Percentiles rank a stretch among this genome's conserved stretches.
Conservation (phyloP, 2,797 vertebrate genomes). For the Apogon talboti region DNA sequence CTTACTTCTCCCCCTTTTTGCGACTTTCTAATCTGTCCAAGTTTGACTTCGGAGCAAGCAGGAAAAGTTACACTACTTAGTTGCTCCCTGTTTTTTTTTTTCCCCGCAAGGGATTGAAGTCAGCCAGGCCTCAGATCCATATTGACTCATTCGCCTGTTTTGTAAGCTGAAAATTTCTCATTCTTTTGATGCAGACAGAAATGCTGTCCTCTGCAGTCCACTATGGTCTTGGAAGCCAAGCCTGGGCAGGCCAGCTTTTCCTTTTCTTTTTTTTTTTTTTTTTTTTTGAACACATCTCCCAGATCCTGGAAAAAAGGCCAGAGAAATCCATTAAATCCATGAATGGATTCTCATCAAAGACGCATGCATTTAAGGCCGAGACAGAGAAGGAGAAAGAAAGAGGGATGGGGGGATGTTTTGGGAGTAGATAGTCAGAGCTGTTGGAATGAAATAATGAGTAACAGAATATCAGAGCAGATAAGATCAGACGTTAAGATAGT, state of each 20-base stretch:
- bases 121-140: slow-evolving; percentile 74
- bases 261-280: slow-evolving; percentile 23
- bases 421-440: slow-evolving; percentile 62
- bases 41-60: slow-evolving; percentile 64
- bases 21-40: slow-evolving; percentile 74
- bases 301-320: slow-evolving; percentile 79
- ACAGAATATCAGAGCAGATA: slow-evolving; percentile 81
- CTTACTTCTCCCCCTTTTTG: slow-evolving; percentile 40
- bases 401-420: slow-evolving; percentile 56
- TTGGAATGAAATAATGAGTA: slow-evolving; percentile 84
- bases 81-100: slow-evolving; percentile 42
- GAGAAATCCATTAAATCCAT: slow-evolving; percentile 88
- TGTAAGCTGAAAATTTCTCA: slow-evolving; percentile 78
- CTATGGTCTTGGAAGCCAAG: slow-evolving; percentile 69
- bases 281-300: slow-evolving; percentile 72
- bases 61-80: slow-evolving; percentile 62
- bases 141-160: slow-evolving; percentile 78
- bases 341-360: slow-evolving; percentile 87
- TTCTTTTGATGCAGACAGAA: slow-evolving; percentile 82
- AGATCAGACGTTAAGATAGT: slow-evolving; percentile 77
- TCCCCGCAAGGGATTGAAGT: slow-evolving; percentile 69
- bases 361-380: slow-evolving; percentile 70
- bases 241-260: slow-evolving; percentile 55
- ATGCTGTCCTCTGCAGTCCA: slow-evolving; percentile 83
- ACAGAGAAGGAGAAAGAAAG: slow-evolving; percentile 50